phyloP scores from a whole-genome alignment of 2,797 vertebrate genomes.

The Platalea minor region DNA sequence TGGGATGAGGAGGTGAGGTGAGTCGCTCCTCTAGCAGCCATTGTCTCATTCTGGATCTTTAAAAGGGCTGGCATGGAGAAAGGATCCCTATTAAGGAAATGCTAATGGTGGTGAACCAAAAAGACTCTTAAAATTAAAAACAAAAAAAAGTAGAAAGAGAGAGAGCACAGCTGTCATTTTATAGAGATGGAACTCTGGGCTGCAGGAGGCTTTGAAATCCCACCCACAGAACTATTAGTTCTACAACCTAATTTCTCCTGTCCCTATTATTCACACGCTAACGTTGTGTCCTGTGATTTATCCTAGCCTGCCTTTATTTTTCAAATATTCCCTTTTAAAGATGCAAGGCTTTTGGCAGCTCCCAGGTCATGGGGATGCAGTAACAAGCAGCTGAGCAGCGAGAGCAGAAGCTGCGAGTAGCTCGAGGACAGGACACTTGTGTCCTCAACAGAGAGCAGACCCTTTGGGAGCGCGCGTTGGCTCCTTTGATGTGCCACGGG shows the following conservation, averaged over 20 bases:
- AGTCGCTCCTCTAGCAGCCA: background rate
- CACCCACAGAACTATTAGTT: background rate
- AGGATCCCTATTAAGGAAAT: background rate
- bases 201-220: background rate
- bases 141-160: background rate
- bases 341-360: background rate
- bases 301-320: background rate
- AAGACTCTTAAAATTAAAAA: background rate
- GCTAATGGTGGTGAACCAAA: background rate
- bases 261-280: background rate
- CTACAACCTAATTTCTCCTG: background rate
- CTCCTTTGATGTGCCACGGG: background rate
- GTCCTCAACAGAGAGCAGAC: background rate
- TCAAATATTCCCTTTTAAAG: background rate
- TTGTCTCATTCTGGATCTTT: background rate
- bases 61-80: background rate
- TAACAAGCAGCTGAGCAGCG: background rate
- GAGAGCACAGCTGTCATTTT: background rate
- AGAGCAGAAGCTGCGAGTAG: background rate
- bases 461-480: background rate
- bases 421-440: background rate
- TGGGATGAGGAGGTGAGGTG: background rate
- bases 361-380: background rate
- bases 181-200: background rate
- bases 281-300: background rate